Percentiles rank a stretch among this genome's conserved stretches.
Conservation (phyloP, 2,113 vertebrate species). For the Ia io region DNA sequence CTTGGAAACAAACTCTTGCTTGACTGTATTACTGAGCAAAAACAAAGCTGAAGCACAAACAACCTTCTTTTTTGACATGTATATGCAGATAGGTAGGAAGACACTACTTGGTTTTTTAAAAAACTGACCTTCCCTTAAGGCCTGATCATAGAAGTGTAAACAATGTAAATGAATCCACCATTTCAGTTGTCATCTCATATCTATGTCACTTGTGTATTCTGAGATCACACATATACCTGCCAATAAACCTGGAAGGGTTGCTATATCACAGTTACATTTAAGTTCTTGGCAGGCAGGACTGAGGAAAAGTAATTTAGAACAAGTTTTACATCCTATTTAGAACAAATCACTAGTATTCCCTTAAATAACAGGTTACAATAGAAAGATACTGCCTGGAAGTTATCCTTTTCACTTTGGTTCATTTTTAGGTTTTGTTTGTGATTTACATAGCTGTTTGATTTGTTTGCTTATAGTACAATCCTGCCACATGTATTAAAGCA, state of each 20-base stretch:
- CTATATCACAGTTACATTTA: constrained; percentile 48
- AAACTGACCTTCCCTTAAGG: constrained; percentile 69
- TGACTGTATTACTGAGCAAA: constrained; percentile 64
- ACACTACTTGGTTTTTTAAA: constrained; percentile 64
- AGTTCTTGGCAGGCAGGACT: constrained; percentile 61
- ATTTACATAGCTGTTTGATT: constrained; percentile 84
- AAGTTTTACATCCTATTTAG: constrained; percentile 41
- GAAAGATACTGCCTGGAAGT: constrained; percentile 71
- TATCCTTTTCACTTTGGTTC: constrained; percentile 84
- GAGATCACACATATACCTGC: background rate
- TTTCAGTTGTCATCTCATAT: constrained; percentile 46
- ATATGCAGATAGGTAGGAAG: constrained; percentile 69
- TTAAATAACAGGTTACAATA: constrained; percentile 70
- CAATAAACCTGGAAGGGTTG: constrained; percentile 18
- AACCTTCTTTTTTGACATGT: constrained; percentile 34
- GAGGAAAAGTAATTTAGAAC: constrained; percentile 24
- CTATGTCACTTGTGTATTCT: constrained; percentile 45
- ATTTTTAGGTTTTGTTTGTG: constrained; percentile 83
- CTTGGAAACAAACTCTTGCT: constrained; percentile 56
- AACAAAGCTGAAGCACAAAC: constrained; percentile 48
- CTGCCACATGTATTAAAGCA: constrained; percentile 85
- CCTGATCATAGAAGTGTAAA: constrained; percentile 70
- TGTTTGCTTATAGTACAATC: constrained; percentile 88
- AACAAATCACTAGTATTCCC: constrained; percentile 57
- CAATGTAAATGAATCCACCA: constrained; percentile 67